A percentile compares a stretch with the other conserved stretches of the same genome.
These are phyloP conservation scores for Brachypteracias leptosomus DNA, from an alignment of 2,113 vertebrate species.

Conservation along the genomic window DNA sequence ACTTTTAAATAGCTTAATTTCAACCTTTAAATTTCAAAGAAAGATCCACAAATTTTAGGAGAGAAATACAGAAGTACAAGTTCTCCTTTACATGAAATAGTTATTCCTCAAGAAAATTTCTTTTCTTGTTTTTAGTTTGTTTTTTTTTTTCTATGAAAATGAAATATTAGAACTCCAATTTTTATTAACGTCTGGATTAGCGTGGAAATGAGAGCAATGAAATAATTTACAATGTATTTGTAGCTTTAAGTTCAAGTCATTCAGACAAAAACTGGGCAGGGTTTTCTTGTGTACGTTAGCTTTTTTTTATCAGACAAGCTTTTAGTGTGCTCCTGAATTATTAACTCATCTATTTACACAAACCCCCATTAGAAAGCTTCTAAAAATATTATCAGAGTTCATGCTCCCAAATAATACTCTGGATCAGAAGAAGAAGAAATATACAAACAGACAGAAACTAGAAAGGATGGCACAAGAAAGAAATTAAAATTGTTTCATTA, in stretches of 20 bases:
- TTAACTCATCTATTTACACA: neutral
- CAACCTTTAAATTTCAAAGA: neutral
- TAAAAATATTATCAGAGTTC: constrained; percentile 7
- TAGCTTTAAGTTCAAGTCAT: neutral
- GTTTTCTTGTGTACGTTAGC: neutral
- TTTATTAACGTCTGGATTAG: neutral
- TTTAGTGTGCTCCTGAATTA: neutral
- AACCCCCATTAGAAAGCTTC: neutral
- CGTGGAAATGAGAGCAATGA: neutral
- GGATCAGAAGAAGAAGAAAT: neutral
- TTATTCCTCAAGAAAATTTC: neutral
- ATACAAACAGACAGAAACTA: neutral
- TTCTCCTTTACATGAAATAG: neutral
- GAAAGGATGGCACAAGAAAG: neutral
- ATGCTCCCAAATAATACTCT: neutral
- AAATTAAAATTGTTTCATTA: neutral
- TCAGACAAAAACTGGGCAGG: neutral
- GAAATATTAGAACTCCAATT: neutral
- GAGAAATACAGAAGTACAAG: neutral
- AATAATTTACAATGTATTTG: neutral
- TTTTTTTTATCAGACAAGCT: neutral
- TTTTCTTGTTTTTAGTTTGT: neutral
- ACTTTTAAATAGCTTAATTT: neutral
- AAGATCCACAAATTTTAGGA: neutral
- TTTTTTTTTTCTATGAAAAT: neutral